A percentile compares a stretch with the other conserved stretches of the same genome.
Conservation (phyloP, 2,113 vertebrate genomes). For the Sprattus sprattus region DNA sequence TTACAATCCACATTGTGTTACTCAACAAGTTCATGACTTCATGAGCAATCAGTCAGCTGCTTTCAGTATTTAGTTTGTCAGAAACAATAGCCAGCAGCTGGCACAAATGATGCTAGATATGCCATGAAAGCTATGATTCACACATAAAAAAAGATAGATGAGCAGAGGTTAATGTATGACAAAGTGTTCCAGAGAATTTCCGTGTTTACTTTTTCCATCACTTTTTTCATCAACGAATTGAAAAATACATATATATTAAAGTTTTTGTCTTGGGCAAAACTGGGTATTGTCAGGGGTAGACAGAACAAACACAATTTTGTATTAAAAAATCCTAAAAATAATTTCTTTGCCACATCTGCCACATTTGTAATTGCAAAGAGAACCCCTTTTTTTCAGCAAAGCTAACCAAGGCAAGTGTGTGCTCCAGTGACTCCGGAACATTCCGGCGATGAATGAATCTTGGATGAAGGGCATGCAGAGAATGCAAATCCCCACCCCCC, state of each 20-base stretch:
- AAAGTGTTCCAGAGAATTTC: neutral
- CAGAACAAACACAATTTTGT: neutral
- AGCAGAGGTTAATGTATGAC: neutral
- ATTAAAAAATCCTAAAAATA: neutral
- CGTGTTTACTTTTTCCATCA: neutral
- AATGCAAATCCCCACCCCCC: slow-evolving; percentile 59
- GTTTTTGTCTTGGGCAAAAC: neutral
- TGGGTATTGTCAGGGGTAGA: neutral
- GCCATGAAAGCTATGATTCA: neutral
- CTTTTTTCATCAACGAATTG: neutral
- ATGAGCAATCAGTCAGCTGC: neutral
- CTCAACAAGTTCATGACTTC: neutral
- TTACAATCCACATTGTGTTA: neutral
- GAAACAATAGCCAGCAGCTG: neutral
- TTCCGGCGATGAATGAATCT: slow-evolving; percentile 54
- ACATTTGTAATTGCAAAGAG: neutral
- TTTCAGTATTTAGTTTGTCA: neutral
- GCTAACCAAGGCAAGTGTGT: slow-evolving; percentile 41
- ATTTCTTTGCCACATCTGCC: neutral
- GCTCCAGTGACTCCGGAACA: slow-evolving; percentile 45
- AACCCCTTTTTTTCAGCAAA: slow-evolving; percentile 14
- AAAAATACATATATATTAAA: neutral
- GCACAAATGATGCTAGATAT: neutral
- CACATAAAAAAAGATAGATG: neutral
- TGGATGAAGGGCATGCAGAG: slow-evolving; percentile 45